Conservation (phyloP, 1,140 invertebrate genomes). For the Trialeurodes vaporariorum region DNA sequence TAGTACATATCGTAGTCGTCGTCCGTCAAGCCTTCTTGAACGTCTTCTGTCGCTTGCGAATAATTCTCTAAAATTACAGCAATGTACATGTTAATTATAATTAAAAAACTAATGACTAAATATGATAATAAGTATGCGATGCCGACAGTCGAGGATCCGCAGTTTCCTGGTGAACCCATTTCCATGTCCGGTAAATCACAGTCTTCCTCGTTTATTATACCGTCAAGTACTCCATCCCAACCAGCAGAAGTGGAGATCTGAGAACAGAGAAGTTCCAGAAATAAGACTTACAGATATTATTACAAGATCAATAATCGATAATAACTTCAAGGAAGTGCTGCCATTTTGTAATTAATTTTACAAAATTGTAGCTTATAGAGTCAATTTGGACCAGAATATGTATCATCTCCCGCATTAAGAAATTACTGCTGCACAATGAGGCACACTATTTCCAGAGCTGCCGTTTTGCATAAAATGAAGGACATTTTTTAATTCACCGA, state of each 20-base stretch:
- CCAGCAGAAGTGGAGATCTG: constrained; percentile 97
- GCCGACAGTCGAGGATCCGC: constrained; percentile 82
- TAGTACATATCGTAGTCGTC: constrained; percentile 99
- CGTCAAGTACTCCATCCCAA: constrained; percentile 90
- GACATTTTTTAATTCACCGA: no score
- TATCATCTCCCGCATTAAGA: no score
- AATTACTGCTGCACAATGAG: no score
- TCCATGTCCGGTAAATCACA: constrained; percentile 78
- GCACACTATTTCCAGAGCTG: no score
- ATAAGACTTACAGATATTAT: no score
- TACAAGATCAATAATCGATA: no score
- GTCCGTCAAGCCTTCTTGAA: constrained; percentile 93
- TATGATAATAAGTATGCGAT: constrained; percentile 91
- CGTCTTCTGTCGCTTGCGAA: constrained; percentile 94
- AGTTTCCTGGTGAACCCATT: constrained; percentile 76
- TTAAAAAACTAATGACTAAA: constrained; percentile 94
- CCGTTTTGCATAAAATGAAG: no score
- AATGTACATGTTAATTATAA: constrained; percentile 99
- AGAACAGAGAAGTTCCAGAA: constrained; percentile 21
- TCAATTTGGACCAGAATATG: no score
- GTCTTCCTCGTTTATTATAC: constrained; percentile 90
- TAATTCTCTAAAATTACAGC: constrained; percentile 98
- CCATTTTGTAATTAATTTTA: no score
- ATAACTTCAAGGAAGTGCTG: no score
- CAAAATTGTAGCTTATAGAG: no score